A percentile compares a stretch with the other conserved stretches of the same genome.
Evolutionary conservation across 23 tunicate genomes (phyloP).

Genomic region (Halocynthia aurantium): DNA sequence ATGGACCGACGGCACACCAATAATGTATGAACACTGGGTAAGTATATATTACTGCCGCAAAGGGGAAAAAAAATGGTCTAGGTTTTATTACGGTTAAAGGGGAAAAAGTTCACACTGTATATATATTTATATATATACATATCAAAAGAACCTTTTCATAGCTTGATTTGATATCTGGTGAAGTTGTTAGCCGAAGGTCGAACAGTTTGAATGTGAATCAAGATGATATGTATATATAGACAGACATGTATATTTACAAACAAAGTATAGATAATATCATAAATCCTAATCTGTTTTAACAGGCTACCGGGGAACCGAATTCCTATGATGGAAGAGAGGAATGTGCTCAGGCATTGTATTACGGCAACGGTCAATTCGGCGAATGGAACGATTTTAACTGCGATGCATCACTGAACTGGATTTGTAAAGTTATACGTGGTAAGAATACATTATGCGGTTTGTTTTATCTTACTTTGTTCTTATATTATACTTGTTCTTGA

Average conservation of each 20-base stretch:
- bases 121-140: too few relatives aligned
- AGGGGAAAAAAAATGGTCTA: too few relatives aligned
- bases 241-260: too few relatives aligned
- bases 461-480: background rate
- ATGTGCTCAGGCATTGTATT: slow-evolving; percentile 35
- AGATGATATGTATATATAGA: too few relatives aligned
- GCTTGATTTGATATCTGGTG: too few relatives aligned
- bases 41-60: background rate
- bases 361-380: background rate
- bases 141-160: too few relatives aligned
- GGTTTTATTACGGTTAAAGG: too few relatives aligned
- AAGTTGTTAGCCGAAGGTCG: too few relatives aligned
- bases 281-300: background rate
- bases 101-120: too few relatives aligned
- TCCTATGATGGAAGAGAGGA: slow-evolving; percentile 70
- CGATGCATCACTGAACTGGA: slow-evolving; percentile 56
- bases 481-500: too few relatives aligned
- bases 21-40: slow-evolving; percentile 82
- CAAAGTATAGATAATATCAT: background rate
- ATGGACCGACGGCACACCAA: slow-evolving; percentile 78
- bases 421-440: slow-evolving; percentile 72
- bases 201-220: too few relatives aligned
- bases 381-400: slow-evolving; percentile 72
- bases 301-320: slow-evolving; percentile 67
- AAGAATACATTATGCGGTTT: background rate